Conservation (phyloP, 1,140 invertebrate species). For the Meloidogyne exigua region DNA sequence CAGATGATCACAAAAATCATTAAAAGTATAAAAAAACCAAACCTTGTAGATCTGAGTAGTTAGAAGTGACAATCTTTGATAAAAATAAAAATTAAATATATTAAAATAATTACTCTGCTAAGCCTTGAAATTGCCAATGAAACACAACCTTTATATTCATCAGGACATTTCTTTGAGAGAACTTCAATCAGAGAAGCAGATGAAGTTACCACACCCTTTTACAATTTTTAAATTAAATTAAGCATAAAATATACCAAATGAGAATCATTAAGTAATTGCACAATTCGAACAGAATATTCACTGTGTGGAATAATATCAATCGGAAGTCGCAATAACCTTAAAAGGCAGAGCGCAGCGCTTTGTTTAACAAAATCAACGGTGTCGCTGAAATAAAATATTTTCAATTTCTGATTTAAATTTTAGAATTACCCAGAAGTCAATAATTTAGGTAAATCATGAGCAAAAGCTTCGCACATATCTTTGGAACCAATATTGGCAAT, state of each 20-base stretch:
- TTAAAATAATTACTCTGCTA: slow-evolving; percentile 74
- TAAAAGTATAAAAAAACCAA: neutral
- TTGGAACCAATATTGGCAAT: slow-evolving; percentile 99
- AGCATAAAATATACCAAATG: slow-evolving; percentile 73
- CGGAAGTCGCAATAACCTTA: slow-evolving; percentile 85
- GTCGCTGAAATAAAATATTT: slow-evolving; percentile 73
- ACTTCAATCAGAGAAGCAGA: slow-evolving; percentile 96
- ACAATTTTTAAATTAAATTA: neutral
- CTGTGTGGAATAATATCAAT: slow-evolving; percentile 90
- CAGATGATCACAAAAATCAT: slow-evolving; percentile 47
- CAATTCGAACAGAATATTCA: slow-evolving; percentile 97
- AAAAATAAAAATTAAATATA: neutral
- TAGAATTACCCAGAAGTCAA: slow-evolving; percentile 82
- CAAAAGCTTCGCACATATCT: slow-evolving; percentile 99
- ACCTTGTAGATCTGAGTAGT: slow-evolving; percentile 53
- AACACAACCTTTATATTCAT: slow-evolving; percentile 98
- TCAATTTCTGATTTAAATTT: slow-evolving; percentile 17
- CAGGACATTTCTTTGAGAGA: slow-evolving; percentile 94
- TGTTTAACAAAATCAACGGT: slow-evolving; percentile 99
- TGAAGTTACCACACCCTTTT: slow-evolving; percentile 81
- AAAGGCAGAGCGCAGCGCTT: slow-evolving; percentile 90
- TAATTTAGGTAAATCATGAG: slow-evolving; percentile 93
- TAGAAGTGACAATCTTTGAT: slow-evolving; percentile 60
- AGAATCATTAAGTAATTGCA: slow-evolving; percentile 96
- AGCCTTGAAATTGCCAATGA: slow-evolving; percentile 93